Evolutionary conservation across 2,888 invertebrate genomes (phyloP), one percentile per base, ranked within the genome.

Genomic region (Himalopsyche tibetana): DNA sequence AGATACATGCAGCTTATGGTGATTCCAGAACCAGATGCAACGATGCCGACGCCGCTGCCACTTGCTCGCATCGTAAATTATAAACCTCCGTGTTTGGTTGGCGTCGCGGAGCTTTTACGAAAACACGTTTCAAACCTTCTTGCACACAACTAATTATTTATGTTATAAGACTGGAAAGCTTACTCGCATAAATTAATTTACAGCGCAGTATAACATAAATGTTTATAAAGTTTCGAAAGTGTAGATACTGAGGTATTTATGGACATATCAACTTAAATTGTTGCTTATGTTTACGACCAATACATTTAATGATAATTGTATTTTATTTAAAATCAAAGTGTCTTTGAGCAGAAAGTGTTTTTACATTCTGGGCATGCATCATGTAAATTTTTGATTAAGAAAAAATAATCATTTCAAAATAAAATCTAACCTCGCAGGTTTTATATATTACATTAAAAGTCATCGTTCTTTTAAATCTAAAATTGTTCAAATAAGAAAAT

Each of bases 111-210:
- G 63, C 63, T 63, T 63, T 63, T 19, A 19, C 63, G 8, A 63
- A 63, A 63, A 28, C 63, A 63, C 63, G 63, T 63, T 63, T 63
- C 63, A 63, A 63, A 63, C 63, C 63, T 63, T 63, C 63, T 63
- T 63, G 63, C 63, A 63, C 63, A 63, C 63, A 63, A 63, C 63
- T 63, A 63, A 63, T 63, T 63, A 63, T 63, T 63, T 63, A 63
- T 63, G 63, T 63, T 63, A 19, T 28, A 63, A 63, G 63, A 63
- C 63, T 63, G 28, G 63, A 63, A 63, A 63, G 63, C 63, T 63
- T 63, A 63, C 63, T 63, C 63, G 63, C 63, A 63, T 63, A 63
- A 63, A 63, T 63, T 63, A 63, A 63, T 63, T 63, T 63, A 11
- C 19, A 63, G 19, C 63, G 63, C 19, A 63, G 63, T 63, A 19